Evolutionary conservation across 2,797 vertebrate species (phyloP).

Genomic region (Tokudaia tokunoshimensis): DNA sequence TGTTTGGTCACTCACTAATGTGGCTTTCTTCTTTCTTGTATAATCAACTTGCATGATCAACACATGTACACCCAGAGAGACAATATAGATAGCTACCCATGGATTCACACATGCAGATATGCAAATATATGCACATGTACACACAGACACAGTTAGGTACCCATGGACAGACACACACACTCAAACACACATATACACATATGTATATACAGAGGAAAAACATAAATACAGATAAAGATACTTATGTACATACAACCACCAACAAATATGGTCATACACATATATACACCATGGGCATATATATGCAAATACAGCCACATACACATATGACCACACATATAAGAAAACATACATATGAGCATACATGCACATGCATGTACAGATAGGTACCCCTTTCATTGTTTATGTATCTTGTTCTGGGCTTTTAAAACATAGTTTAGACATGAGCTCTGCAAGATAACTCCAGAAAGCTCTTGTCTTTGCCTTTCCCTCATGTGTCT

Average conservation of each 20-base stretch:
- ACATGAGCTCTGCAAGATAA: neutral
- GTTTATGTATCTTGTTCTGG: neutral
- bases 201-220: neutral
- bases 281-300: neutral
- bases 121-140: neutral
- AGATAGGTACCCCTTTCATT: neutral
- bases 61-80: neutral
- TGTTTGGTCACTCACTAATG: neutral
- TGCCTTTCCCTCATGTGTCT: neutral
- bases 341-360: neutral
- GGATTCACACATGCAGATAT: neutral
- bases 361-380: too few relatives aligned
- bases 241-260: neutral
- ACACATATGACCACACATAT: neutral
- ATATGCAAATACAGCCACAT: neutral
- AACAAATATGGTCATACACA: neutral
- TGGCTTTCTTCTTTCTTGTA: conserved; percentile 29
- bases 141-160: neutral
- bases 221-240: neutral
- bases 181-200: neutral
- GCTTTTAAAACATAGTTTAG: neutral
- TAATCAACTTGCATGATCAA: neutral
- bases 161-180: neutral
- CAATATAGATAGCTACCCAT: neutral
- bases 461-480: neutral